phyloP scores from a whole-genome alignment of 2,113 vertebrate genomes.

The Pteropus alecto region DNA sequence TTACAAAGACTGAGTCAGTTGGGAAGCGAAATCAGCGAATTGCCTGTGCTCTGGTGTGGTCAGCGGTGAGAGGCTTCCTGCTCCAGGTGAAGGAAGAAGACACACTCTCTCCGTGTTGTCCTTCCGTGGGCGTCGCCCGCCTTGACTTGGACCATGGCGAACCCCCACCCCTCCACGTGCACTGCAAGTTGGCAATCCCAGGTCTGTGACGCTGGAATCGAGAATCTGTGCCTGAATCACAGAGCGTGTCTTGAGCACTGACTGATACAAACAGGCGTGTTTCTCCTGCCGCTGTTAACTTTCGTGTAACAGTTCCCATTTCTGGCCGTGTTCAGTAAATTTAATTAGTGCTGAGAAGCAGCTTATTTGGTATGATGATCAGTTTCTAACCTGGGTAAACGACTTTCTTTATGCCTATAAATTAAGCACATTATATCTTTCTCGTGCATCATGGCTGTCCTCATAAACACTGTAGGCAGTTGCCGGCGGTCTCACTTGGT shows the following conservation, averaged over 20 bases:
- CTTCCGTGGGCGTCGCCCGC: fast-evolving
- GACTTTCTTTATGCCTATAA: constrained; percentile 78
- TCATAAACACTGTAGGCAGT: constrained; percentile 73
- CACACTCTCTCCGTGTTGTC: not conserved
- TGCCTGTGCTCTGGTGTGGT: not conserved
- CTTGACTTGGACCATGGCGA: fast-evolving
- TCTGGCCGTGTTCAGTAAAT: constrained; percentile 45
- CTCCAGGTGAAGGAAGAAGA: not conserved
- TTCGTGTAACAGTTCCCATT: constrained; percentile 1
- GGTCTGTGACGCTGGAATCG: not conserved
- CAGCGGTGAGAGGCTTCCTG: not conserved
- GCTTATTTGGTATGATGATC: constrained; percentile 79
- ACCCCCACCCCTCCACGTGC: fast-evolving
- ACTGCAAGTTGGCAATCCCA: not conserved
- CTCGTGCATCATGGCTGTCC: constrained; percentile 39
- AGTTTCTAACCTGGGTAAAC: constrained; percentile 76
- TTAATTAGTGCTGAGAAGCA: constrained; percentile 75
- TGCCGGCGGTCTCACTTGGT: constrained; percentile 79
- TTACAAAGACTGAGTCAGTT: not conserved
- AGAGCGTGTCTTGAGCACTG: not conserved
- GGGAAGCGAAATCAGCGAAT: not conserved
- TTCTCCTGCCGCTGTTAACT: not conserved
- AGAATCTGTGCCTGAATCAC: not conserved
- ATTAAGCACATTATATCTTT: constrained; percentile 78
- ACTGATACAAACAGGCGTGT: not conserved